Evolutionary conservation across 2,113 vertebrate species (phyloP), one percentile per base, ranked within the genome.

Genomic region (Hypomesus transpacificus): DNA sequence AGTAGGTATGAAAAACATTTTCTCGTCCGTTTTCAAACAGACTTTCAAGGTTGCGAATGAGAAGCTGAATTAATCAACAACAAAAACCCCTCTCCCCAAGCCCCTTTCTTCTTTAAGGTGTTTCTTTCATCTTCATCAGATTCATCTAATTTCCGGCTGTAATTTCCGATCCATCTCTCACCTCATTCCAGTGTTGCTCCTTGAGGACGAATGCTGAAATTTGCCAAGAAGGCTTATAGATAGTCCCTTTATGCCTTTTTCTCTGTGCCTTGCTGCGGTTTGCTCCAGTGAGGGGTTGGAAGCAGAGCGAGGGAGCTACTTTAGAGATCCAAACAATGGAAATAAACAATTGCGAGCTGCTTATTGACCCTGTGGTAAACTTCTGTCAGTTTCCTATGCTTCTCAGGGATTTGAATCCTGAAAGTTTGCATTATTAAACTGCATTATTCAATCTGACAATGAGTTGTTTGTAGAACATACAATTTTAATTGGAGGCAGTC

Each of bases 391-490:
- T 46, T 46, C 39, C 39, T 46, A 11, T 17, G 50, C 39, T 73
- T 50, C 17, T 4, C n/a, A 8, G 58, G 60, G 53, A 66, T 58
- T 22, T 60, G 51, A 61, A 34, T 16, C 21, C 3, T 50, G 18
- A 31, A 54, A 61, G 16, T 9, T n/a, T 60, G 9, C 26, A 28
- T 67, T 72, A 63, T 67, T 56, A 54, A 61, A 76, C 58, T 20
- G 53, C 68, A 73, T 73, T 69, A 73, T 77, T 73, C 57, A 72
- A 62, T 57, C n/a, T 50, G 52, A 63, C 70, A 31, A 34, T 52
- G 21, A 65, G 21, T 52, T 56, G 67, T 53, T 78, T 73, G 52
- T 51, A 60, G 61, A 68, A 62, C 56, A 66, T 66, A 13, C 52
- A 63, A 9, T 17, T 63, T 56, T 61, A 66, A 70, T 70, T 57